Evolutionary conservation across 2,797 vertebrate species (phyloP).

Genomic region (Dipus sagitta): DNA sequence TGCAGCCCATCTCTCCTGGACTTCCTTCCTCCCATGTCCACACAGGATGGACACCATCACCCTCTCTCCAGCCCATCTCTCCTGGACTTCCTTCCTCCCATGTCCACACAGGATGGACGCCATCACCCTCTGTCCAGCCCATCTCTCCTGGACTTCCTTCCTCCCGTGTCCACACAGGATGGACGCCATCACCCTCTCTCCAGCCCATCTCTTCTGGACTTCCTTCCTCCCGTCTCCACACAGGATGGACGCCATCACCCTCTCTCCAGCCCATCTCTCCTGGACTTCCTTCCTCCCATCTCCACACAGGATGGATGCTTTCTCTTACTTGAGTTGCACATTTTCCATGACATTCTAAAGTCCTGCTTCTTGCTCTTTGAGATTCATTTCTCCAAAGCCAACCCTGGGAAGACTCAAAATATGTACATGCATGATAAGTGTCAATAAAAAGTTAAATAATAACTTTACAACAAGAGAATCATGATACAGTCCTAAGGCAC

Average conservation of each 20-base stretch:
- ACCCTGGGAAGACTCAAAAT: neutral
- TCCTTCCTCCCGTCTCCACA: neutral
- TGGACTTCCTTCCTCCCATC: neutral
- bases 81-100: too few relatives aligned
- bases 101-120: too few relatives aligned
- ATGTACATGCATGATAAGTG: too few relatives aligned
- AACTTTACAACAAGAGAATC: neutral
- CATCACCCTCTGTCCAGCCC: too few relatives aligned
- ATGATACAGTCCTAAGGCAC: neutral
- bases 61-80: too few relatives aligned
- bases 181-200: too few relatives aligned
- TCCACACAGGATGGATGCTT: rapidly evolving
- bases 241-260: rapidly evolving
- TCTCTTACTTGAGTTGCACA: neutral
- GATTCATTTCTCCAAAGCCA: rapidly evolving
- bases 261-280: neutral
- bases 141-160: neutral
- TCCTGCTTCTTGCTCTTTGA: neutral
- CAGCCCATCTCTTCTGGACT: neutral
- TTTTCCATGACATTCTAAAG: neutral
- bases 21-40: too few relatives aligned
- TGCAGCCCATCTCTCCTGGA: too few relatives aligned
- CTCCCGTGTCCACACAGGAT: rapidly evolving
- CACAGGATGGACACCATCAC: too few relatives aligned
- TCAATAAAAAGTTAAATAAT: too few relatives aligned